Evolutionary conservation across 2,797 vertebrate genomes (phyloP).

Genomic region (Etheostoma nigrum): DNA sequence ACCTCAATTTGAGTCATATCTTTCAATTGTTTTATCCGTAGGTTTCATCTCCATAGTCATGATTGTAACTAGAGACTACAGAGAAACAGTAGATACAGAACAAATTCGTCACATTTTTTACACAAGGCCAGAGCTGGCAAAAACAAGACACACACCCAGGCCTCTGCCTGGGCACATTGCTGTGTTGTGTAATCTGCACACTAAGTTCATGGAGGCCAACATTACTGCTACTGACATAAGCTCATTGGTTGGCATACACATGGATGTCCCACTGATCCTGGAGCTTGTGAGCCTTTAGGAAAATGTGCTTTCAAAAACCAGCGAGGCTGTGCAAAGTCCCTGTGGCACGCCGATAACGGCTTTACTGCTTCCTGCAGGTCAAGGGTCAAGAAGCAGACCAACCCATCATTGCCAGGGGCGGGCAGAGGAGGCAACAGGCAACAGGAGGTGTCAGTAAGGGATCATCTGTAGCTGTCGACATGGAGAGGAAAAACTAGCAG

Average conservation of each 20-base stretch:
- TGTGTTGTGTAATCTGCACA: slow-evolving; percentile 24
- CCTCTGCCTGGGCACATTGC: neutral
- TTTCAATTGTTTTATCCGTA: neutral
- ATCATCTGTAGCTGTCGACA: slow-evolving; percentile 45
- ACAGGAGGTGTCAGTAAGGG: slow-evolving; percentile 46
- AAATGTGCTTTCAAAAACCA: slow-evolving; percentile 63
- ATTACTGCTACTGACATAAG: slow-evolving; percentile 21
- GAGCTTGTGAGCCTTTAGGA: slow-evolving; percentile 30
- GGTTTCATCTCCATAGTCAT: neutral
- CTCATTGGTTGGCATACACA: slow-evolving; percentile 7
- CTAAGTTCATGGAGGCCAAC: slow-evolving; percentile 2
- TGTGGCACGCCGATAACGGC: slow-evolving; percentile 56
- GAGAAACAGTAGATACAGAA: neutral
- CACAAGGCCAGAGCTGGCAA: slow-evolving; percentile 19
- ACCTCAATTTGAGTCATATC: neutral
- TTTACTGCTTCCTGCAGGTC: slow-evolving; percentile 71
- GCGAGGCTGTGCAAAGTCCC: slow-evolving; percentile 13
- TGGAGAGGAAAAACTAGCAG: slow-evolving; percentile 8
- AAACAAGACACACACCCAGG: slow-evolving; percentile 22
- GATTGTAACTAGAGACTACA: neutral
- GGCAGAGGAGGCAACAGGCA: slow-evolving; percentile 19
- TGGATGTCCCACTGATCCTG: slow-evolving; percentile 30
- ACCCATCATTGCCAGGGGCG: slow-evolving; percentile 14
- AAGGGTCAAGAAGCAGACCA: slow-evolving; percentile 57
- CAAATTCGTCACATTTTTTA: slow-evolving; percentile 26